Conservation (phyloP, 2,797 vertebrate genomes). For the Leucoraja ocellata region DNA sequence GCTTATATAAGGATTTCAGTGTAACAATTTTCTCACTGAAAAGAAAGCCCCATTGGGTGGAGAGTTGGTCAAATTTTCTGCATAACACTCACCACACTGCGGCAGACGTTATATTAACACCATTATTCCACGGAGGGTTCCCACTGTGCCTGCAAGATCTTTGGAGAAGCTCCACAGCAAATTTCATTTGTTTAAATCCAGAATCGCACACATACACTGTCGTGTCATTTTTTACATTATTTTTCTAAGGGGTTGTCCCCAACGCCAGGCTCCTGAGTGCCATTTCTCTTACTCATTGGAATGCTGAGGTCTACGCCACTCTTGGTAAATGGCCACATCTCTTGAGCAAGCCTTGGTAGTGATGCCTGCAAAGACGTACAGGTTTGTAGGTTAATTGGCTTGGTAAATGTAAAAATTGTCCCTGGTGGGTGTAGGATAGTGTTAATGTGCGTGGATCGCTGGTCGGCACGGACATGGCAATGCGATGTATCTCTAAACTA, state of each 20-base stretch:
- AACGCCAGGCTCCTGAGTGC: neutral
- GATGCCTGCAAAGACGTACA: too few species aligned
- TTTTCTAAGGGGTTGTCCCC: neutral
- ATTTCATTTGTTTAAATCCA: neutral
- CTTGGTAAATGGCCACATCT: too few species aligned
- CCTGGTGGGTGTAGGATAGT: too few species aligned
- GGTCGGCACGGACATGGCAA: too few species aligned
- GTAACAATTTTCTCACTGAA: neutral
- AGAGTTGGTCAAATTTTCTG: neutral
- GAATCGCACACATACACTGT: neutral
- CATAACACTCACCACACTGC: neutral
- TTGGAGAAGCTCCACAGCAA: neutral
- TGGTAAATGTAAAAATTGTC: too few species aligned
- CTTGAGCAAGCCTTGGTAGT: too few species aligned
- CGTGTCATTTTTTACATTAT: neutral
- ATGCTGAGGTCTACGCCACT: too few species aligned
- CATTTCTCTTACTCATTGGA: too few species aligned
- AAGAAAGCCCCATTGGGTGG: neutral
- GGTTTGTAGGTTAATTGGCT: too few species aligned
- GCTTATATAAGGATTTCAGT: conserved; percentile 4
- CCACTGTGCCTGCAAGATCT: neutral
- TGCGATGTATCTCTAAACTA: too few species aligned
- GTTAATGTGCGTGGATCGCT: too few species aligned
- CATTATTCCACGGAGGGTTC: neutral
- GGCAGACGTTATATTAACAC: neutral